Evolutionary conservation across 2,888 invertebrate genomes (phyloP).

Genomic region (Drosophila setosimentum): DNA sequence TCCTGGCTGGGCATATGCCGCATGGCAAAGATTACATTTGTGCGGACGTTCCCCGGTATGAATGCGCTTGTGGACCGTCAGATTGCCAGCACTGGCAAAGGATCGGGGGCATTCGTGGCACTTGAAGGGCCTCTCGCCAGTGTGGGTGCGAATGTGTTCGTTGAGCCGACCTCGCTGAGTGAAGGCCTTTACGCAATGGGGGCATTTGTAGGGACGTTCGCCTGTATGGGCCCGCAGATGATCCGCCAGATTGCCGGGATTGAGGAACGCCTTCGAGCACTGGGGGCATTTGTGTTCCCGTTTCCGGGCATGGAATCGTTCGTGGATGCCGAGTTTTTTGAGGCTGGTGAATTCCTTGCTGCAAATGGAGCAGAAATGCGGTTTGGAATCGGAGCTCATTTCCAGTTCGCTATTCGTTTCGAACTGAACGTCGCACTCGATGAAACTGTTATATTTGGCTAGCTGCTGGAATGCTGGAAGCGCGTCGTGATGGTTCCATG

Average conservation of each 20-base stretch:
- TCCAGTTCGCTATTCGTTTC: slow-evolving; percentile 4
- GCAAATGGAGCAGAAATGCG: slow-evolving; percentile 85
- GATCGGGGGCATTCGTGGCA: slow-evolving; percentile 86
- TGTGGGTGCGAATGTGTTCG: slow-evolving; percentile 86
- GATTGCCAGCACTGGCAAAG: slow-evolving; percentile 49
- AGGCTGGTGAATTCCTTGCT: slow-evolving; percentile 85
- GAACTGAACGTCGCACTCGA: slow-evolving; percentile 20
- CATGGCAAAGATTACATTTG: slow-evolving; percentile 38
- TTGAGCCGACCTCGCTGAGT: slow-evolving; percentile 87
- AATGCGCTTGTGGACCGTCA: slow-evolving; percentile 40
- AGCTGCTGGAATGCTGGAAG: not conserved
- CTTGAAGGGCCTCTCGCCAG: slow-evolving; percentile 86
- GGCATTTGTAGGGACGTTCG: slow-evolving; percentile 86
- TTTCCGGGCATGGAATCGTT: slow-evolving; percentile 34
- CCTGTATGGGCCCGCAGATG: slow-evolving; percentile 87
- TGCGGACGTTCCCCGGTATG: slow-evolving; percentile 36
- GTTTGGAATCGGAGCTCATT: slow-evolving; percentile 69
- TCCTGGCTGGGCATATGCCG: slow-evolving; percentile 35
- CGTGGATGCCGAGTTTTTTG: slow-evolving; percentile 69
- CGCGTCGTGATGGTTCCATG: not conserved
- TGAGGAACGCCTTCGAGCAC: slow-evolving; percentile 36
- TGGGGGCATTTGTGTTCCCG: slow-evolving; percentile 27
- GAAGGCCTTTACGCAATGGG: slow-evolving; percentile 86
- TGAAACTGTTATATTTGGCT: not conserved
- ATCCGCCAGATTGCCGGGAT: slow-evolving; percentile 85